Percentiles rank a stretch among this genome's conserved stretches.
Evolutionary conservation across 2,113 vertebrate species (phyloP).

Genomic region (Bolborhynchus lineola): DNA sequence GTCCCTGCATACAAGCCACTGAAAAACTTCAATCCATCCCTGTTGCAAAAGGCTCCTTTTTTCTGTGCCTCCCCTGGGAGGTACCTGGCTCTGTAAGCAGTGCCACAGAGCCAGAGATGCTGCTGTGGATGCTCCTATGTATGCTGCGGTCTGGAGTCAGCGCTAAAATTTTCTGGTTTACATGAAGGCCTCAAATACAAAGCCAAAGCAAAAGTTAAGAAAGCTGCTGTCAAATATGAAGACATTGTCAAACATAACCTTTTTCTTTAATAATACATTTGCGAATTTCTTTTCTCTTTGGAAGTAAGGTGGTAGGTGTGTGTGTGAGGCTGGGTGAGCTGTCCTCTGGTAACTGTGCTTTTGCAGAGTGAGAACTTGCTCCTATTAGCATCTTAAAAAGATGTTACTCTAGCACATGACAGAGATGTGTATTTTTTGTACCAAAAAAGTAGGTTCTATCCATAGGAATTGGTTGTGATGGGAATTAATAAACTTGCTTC

Average conservation of each 20-base stretch:
- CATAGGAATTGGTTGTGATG: background rate
- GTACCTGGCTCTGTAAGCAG: background rate
- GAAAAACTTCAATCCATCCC: background rate
- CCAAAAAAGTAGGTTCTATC: background rate
- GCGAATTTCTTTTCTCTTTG: background rate
- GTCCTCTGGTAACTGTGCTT: background rate
- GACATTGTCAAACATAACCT: background rate
- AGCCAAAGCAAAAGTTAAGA: background rate
- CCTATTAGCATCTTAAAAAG: background rate
- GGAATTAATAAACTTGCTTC: background rate
- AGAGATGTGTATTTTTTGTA: background rate
- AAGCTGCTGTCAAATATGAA: background rate
- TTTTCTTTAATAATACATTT: background rate
- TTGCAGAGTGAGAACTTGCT: background rate
- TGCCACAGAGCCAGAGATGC: background rate
- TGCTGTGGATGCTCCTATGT: background rate
- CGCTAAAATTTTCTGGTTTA: background rate
- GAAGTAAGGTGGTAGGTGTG: background rate
- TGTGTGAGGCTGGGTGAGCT: background rate
- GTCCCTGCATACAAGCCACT: background rate
- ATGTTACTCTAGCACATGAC: background rate
- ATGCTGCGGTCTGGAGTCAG: background rate
- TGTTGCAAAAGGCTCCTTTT: background rate
- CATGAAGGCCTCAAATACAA: background rate
- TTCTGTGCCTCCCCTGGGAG: accelerated